Conservation (phyloP, 2,113 vertebrate genomes). For the Trematomus loennbergii region DNA sequence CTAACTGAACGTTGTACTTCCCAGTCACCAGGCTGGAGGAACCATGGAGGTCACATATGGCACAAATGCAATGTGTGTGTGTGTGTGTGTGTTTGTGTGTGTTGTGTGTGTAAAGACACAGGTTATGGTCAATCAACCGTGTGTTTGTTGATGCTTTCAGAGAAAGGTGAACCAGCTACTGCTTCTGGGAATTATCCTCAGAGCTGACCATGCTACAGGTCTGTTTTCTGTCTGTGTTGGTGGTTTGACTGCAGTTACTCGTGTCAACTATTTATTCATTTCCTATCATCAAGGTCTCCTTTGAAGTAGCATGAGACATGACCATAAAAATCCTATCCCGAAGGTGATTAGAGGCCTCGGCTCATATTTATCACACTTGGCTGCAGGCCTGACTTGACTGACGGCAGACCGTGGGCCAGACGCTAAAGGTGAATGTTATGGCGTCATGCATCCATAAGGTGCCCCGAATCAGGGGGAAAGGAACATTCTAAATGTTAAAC, state of each 20-base stretch:
- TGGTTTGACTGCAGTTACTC: slow-evolving; percentile 13
- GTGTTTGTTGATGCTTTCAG: slow-evolving; percentile 54
- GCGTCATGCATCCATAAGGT: too few species aligned
- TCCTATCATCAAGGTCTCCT: slow-evolving; percentile 19
- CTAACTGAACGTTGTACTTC: slow-evolving; percentile 32
- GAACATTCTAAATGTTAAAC: too few species aligned
- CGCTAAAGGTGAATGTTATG: too few species aligned
- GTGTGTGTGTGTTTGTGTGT: not conserved
- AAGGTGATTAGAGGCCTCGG: not conserved
- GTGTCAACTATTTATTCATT: slow-evolving; percentile 17
- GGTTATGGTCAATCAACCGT: slow-evolving; percentile 33
- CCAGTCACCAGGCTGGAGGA: slow-evolving; percentile 20
- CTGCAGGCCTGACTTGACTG: not conserved
- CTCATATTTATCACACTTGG: not conserved
- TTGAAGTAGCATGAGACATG: slow-evolving; percentile 8
- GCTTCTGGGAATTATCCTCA: slow-evolving; percentile 31
- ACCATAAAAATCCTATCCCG: not conserved
- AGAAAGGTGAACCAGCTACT: slow-evolving; percentile 42
- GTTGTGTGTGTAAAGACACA: slow-evolving; percentile 1
- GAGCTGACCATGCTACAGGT: not conserved
- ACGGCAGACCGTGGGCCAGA: not conserved
- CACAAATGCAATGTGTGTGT: slow-evolving; percentile 4
- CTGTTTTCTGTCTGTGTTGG: not conserved
- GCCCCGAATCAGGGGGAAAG: too few species aligned
- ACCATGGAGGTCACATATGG: slow-evolving; percentile 37